Base-by-base conservation (phyloP, 2,113 vertebrate species). In the Equus przewalskii region DNA sequence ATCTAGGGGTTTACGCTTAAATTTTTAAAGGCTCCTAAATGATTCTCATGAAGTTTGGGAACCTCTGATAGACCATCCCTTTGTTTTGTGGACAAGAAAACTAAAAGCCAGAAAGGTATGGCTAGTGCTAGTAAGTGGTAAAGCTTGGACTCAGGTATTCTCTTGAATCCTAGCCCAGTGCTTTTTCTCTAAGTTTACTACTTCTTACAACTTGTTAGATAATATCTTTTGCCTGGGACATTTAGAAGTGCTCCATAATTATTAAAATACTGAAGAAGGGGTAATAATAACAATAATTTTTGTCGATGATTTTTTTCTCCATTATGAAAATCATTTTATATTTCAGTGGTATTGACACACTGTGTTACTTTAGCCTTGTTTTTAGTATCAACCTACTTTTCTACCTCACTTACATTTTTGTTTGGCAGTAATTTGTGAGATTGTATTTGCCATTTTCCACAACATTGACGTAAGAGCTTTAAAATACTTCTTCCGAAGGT, bases 71-170 rank as follows among this genome's bases (percentile, higher is more conserved):
- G 44, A 36, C 7, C 12, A 44, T 72, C 56, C 11, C 24, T 91
- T 86, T 79, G 14, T 91, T 86, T 91, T 64, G 41, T 44, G 16
- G 26, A 78, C 8, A 41, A 54, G 75, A 91, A 64, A 28, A 51
- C n/a, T 56, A 91, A 92, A 54, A 86, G 33, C n/a, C 54, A 95
- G 46, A 83, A 89, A 12, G 54, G n/a, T 86, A 16, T 73, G 86
- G 19, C 22, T 26, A 70, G 54, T 72, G 26, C 41, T 7, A 86
- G 10, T 72, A 22, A 54, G n/a, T 80, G 73, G 64, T 80, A 46
- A 30, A 54, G 80, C 15, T 3, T 44, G 56, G n/a, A 81, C 12
- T 87, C 36, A 12, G 89, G 36, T 36, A 41, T 46, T 75, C 76
- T 51, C 58, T 82, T 73, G 24, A 67, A 49, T 82, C 67, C 75